Base-by-base conservation (phyloP, 2,888 invertebrate species). In the Lasioglossum leucozonium region DNA sequence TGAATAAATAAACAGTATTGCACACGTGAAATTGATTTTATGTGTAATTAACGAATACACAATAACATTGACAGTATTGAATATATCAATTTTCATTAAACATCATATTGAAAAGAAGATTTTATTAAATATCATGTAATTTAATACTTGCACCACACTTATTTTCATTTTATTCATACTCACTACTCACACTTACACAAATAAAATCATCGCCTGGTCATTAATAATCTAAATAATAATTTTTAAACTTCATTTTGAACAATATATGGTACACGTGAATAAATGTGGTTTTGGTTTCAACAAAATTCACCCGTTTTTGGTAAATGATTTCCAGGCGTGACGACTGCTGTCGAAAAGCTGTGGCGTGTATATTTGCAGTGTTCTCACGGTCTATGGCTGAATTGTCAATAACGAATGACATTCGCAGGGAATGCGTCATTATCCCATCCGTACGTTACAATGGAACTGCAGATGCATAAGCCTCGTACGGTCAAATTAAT, bases 401-500 rank as follows among this genome's bases (percentile, higher is more conserved):
- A 87, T 88, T 78, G 72, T 72, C 79, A 55, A 79, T 89, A 87
- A 85, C 72, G 81, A 90, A 79, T 73, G 58, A 37, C 30, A 90
- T 67, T 71, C 69, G 67, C 74, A 4, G 82, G 74, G 79, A 86
- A 77, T 47, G 47, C 72, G 55, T 55, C 71, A 78, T 83, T 87
- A 84, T 79, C 80, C 51, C 51, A 65, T 82, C 81, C 82, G 58
- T 78, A 69, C 81, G 79, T 86, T 81, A 55, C 30, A 55, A 26
- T 74, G 74, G 51, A 69, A 71, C 79, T 75, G 80, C 81, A 82
- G 75, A 69, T 65, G 74, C 47, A 72, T 78, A 79, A 83, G 75
- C 55, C 73, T n/a, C 34, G 75, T 74, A 58, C 72, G 44, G 77
- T 58, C 67, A 83, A 85, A 90, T 89, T 90, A 90, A 90, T 90